A percentile compares a stretch with the other conserved stretches of the same genome.
Conservation (phyloP, 2,888 invertebrate genomes). For the Eristalis intricaria region DNA sequence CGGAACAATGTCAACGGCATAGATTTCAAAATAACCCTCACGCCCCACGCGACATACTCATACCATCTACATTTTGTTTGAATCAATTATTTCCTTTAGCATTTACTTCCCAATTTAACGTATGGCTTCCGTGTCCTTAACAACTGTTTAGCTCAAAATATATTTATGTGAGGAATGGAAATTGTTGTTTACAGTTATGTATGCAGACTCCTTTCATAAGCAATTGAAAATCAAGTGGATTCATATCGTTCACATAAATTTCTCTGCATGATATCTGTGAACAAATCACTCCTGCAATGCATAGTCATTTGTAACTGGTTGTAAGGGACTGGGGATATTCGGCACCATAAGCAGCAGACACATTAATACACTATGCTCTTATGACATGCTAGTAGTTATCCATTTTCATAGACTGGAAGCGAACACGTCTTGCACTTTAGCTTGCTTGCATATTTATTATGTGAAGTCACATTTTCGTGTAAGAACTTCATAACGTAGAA, state of each 20-base stretch:
- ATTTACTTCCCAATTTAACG: neutral
- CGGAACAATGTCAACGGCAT: neutral
- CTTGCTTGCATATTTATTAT: neutral
- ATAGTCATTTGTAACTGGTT: neutral
- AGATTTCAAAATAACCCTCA: neutral
- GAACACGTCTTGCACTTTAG: neutral
- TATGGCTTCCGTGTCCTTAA: neutral
- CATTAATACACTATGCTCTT: conserved; percentile 23
- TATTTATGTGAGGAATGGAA: neutral
- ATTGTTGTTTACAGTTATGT: neutral
- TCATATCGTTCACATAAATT: conserved; percentile 4
- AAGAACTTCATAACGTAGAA: conserved; percentile 17
- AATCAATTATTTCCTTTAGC: neutral
- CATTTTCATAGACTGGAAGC: conserved; percentile 13
- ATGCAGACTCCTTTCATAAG: neutral
- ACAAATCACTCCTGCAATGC: conserved; percentile 20
- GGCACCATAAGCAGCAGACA: neutral
- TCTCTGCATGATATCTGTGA: conserved; percentile 5
- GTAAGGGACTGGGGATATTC: neutral
- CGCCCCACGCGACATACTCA: neutral
- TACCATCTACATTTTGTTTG: neutral
- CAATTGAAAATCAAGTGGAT: neutral
- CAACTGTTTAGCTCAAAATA: neutral
- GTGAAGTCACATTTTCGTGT: conserved; percentile 28
- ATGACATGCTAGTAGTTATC: conserved; percentile 27